These are phyloP conservation scores for Crossaster papposus DNA, from an alignment of 53 echinoderm and acorn worm species.

Conservation along the genomic window DNA sequence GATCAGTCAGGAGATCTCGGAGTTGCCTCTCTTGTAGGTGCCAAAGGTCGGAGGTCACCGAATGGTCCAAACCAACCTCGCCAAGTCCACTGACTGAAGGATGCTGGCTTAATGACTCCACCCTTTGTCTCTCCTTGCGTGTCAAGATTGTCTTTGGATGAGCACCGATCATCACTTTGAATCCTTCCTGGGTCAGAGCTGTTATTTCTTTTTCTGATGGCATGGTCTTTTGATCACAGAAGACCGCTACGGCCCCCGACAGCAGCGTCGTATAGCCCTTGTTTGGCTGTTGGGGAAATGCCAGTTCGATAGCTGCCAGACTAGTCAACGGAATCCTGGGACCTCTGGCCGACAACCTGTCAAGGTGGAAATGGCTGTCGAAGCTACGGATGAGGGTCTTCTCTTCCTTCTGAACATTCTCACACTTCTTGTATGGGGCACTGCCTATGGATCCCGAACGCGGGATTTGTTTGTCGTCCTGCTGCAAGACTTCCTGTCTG, in stretches of 20 bases:
- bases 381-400: not conserved
- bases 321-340: not conserved
- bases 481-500: not conserved
- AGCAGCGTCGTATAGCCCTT: too few relatives aligned
- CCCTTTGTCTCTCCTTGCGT: not conserved
- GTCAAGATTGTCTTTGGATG: conserved; percentile 16
- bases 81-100: not conserved
- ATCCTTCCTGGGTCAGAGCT: not conserved
- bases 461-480: not conserved
- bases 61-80: conserved; percentile 16
- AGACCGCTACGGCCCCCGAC: too few relatives aligned
- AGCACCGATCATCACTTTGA: conserved; percentile 12
- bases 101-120: not conserved
- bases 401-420: too few relatives aligned
- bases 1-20: conserved; percentile 10
- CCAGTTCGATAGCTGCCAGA: too few relatives aligned
- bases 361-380: not conserved
- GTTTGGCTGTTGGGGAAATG: too few relatives aligned
- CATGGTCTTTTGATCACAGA: too few relatives aligned
- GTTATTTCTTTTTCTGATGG: too few relatives aligned
- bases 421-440: not conserved
- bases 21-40: conserved; percentile 25
- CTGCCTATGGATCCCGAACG: not conserved
- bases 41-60: conserved; percentile 13
- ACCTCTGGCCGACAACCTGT: not conserved